These are phyloP conservation scores for Malthinus seriepunctatus DNA, from an alignment of 2,888 invertebrate species.

Conservation along the genomic window DNA sequence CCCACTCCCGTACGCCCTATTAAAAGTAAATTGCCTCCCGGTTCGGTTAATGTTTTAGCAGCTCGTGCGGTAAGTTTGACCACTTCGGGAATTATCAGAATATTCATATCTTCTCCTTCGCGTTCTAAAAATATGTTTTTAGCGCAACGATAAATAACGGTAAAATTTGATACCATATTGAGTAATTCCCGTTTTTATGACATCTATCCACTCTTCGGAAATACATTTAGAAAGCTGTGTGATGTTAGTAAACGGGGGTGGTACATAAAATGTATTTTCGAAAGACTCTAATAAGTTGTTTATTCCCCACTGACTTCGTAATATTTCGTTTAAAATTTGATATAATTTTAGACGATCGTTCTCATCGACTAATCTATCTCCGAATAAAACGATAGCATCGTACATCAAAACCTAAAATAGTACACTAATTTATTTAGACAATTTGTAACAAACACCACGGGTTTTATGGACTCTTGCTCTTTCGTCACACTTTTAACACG, in stretches of 20 bases:
- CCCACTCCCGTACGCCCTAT: slow-evolving; percentile 82
- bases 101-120: slow-evolving; percentile 64
- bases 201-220: slow-evolving; percentile 65
- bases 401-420: slow-evolving; percentile 67
- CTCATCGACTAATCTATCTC: slow-evolving; percentile 69
- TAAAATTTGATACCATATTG: slow-evolving; percentile 63
- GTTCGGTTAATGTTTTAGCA: slow-evolving; percentile 64
- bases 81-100: slow-evolving; percentile 69
- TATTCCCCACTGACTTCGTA: slow-evolving; percentile 51
- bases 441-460: too few species aligned
- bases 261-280: slow-evolving; percentile 42
- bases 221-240: slow-evolving; percentile 43
- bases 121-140: slow-evolving; percentile 56
- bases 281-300: slow-evolving; percentile 35
- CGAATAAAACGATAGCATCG: slow-evolving; percentile 77
- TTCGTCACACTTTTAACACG: too few species aligned
- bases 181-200: slow-evolving; percentile 65
- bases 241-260: slow-evolving; percentile 34
- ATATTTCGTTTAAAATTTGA: slow-evolving; percentile 61
- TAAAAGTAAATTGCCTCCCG: slow-evolving; percentile 68
- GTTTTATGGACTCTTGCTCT: too few species aligned
- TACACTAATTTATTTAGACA: background rate
- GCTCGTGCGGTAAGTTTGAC: slow-evolving; percentile 66
- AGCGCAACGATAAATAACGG: background rate
- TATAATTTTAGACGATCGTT: slow-evolving; percentile 70